Evolutionary conservation across 2,888 invertebrate genomes (phyloP), one percentile per base, ranked within the genome.

Genomic region (Watsonalla binaria): DNA sequence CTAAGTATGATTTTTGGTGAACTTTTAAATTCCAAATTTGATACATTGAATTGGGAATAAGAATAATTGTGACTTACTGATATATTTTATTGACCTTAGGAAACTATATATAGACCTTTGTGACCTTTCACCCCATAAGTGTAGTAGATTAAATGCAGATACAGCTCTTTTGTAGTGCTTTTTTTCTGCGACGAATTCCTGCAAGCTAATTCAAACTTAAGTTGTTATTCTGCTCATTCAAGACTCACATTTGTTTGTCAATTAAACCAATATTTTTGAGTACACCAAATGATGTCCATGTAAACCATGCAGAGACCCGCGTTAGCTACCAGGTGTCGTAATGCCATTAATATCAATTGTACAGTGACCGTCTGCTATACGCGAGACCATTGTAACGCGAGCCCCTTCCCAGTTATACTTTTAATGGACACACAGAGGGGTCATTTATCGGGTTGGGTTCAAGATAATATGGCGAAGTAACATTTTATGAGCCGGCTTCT

Each of bases 321-420:
- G 72, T 68, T 69, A 65, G 82, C 64, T 72, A 82, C 88, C 90
- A 90, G 90, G 90, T 90, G 90, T 80, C 77, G 73, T 76, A 72
- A 70, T 65, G 70, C 79, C 86, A 86, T 90, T 89, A 86, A 89
- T 90, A 88, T 89, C 90, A 89, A 90, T 90, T 86, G 87, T 81
- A 76, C 80, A 80, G 64, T 86, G 85, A 81, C 90, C 86, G 80
- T 82, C 76, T 76, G 77, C 72, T 76, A 73, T 70, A 69, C 62
- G 54, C 51, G 56, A 58, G 42, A 55, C 86, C 83, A 78, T 51
- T 54, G 13, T 66, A 80, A 59, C 55, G 34, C 59, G 84, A 76
- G 58, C 77, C 61, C 6, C 70, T 63, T 47, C 66, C 58, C 47
- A 37, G 47, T 51, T 49, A 53, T 61, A 64, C 61, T 61, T 53